Base-by-base conservation (phyloP, 2,888 invertebrate genomes). In the Cephus sareptanus region DNA sequence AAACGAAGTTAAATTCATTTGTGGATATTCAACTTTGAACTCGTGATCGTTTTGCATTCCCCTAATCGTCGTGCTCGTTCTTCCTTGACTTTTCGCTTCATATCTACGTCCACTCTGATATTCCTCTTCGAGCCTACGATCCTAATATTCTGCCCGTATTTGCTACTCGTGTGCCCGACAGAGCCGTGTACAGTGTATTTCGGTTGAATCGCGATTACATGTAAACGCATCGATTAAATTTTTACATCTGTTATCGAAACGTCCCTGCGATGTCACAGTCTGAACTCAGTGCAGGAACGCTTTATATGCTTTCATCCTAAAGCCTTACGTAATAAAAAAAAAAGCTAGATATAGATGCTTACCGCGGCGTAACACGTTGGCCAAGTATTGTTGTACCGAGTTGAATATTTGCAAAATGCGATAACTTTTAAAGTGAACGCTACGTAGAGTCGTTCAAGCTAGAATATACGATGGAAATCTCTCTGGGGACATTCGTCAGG, bases 301-400 rank as follows among this genome's bases (percentile, higher is more conserved):
- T 23, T 56, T 79, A 85, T 81, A 87, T 88, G 90, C 89, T 90
- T 90, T 89, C 89, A 89, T 87, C 87, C 88, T 85, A 87, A 77
- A 87, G 85, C 89, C 87, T 87, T 89, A 86, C 83, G 81, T 87
- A 85, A 84, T 84, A 83, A 84, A 79, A 83, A 23, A 82, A 84
- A 81, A 86, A 86, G 82, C 82, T 86, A 84, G 12, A 12, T 35
- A 12, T 35, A 79, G 79, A 84, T 82, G 85, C 86, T 85, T 86
- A 81, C 79, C 13, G 77, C 85, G 79, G 82, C 82, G 83, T 81
- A 83, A 85, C 80, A 79, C 81, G 81, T 82, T 82, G 82, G 81
- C 76, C 83, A 84, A 82, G 80, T 34, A 75, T 71, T 30, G 23
- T 71, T 71, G 71, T 75, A 75, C 68, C 69, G 74, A 74, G 77